Percentiles rank a stretch among this genome's conserved stretches.
These are phyloP conservation scores for Trimorus sp. DNA, from an alignment of 2,888 invertebrate species.

Conservation along the genomic window DNA sequence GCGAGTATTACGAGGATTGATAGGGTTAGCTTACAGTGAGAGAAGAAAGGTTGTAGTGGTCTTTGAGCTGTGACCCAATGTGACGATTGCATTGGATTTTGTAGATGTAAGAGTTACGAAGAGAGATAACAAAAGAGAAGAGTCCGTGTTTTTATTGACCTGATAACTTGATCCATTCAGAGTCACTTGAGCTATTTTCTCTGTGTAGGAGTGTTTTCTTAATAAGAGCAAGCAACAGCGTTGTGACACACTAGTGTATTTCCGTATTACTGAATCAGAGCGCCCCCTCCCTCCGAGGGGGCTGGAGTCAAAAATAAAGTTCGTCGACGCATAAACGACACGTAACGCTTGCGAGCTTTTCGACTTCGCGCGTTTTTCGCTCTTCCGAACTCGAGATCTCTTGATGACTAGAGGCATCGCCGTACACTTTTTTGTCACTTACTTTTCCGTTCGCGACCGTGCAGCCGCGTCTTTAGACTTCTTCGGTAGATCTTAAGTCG, in stretches of 20 bases:
- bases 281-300: conserved; percentile 48
- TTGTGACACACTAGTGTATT: conserved; percentile 59
- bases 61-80: conserved; percentile 68
- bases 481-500: conserved; percentile 55
- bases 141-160: not conserved
- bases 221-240: conserved; percentile 53
- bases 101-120: conserved; percentile 16
- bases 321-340: conserved; percentile 37
- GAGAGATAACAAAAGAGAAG: conserved; percentile 9
- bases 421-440: conserved; percentile 37
- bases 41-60: conserved; percentile 48
- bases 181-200: conserved; percentile 54
- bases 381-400: conserved; percentile 48
- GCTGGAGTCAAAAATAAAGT: conserved; percentile 45
- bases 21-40: not conserved
- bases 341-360: conserved; percentile 44
- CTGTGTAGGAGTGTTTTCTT: conserved; percentile 57
- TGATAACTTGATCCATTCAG: conserved; percentile 23
- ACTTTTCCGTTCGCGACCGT: conserved; percentile 25
- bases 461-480: conserved; percentile 34
- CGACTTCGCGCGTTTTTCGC: conserved; percentile 25
- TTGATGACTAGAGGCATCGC: conserved; percentile 43
- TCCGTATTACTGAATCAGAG: conserved; percentile 55
- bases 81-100: conserved; percentile 59
- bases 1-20: conserved; percentile 26